Conservation (phyloP, 2,113 vertebrate genomes). For the Seriola rivoliana region DNA sequence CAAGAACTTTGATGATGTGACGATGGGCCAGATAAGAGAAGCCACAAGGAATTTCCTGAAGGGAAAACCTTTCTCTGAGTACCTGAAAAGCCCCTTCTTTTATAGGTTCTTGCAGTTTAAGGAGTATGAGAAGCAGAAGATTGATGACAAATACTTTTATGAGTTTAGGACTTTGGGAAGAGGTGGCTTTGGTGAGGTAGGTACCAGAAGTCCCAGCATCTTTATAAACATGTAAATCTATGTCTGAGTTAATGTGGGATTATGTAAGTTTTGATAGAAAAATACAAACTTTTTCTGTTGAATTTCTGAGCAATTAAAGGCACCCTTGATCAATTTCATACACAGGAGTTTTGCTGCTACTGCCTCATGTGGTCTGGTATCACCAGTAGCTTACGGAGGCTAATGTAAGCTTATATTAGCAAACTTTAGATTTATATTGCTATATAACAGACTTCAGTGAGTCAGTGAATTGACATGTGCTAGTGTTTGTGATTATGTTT, state of each 20-base stretch:
- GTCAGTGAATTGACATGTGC: background rate
- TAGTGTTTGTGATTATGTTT: background rate
- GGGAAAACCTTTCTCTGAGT: conserved; percentile 89
- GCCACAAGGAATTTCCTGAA: conserved; percentile 86
- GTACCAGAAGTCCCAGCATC: conserved; percentile 29
- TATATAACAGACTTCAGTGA: no score
- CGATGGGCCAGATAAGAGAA: conserved; percentile 79
- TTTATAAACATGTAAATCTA: background rate
- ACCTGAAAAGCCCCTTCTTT: conserved; percentile 87
- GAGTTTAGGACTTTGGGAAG: conserved; percentile 92
- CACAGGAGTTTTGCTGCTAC: no score
- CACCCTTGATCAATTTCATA: background rate
- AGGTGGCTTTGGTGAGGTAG: conserved; percentile 95
- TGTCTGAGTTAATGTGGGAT: background rate
- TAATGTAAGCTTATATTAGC: background rate
- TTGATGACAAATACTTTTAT: conserved; percentile 90
- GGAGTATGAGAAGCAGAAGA: conserved; percentile 89
- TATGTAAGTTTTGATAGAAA: background rate
- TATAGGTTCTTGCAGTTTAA: conserved; percentile 94
- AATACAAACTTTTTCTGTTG: background rate
- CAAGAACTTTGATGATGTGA: conserved; percentile 80
- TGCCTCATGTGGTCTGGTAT: background rate
- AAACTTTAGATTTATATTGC: background rate
- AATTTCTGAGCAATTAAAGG: background rate
- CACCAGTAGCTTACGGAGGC: background rate